These are phyloP conservation scores for Alitta virens DNA, from an alignment of 2,888 invertebrate genomes.

Conservation along the genomic window DNA sequence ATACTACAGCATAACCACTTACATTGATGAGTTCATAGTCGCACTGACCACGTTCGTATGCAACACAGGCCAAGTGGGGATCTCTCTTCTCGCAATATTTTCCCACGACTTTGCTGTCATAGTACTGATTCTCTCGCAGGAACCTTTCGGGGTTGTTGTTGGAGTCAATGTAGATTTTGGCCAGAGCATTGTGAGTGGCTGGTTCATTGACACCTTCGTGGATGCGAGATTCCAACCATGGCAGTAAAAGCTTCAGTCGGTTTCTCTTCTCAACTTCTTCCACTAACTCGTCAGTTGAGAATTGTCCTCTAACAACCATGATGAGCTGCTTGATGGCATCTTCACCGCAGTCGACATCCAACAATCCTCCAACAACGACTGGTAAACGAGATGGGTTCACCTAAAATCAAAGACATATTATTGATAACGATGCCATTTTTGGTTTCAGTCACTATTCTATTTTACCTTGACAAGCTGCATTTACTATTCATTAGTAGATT, in stretches of 20 bases:
- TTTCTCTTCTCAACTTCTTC: conserved; percentile 73
- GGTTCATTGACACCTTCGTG: conserved; percentile 97
- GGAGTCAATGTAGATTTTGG: conserved; percentile 99
- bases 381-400: conserved; percentile 97
- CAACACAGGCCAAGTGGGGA: conserved; percentile 97
- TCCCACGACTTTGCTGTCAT: conserved; percentile 88
- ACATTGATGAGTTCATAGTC: conserved; percentile 92
- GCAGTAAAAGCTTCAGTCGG: conserved; percentile 81
- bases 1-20: no score
- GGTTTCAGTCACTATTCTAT: no score
- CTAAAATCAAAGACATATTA: no score
- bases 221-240: conserved; percentile 95
- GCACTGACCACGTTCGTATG: conserved; percentile 97
- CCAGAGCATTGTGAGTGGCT: conserved; percentile 97
- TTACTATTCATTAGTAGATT: no score
- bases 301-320: conserved; percentile 88
- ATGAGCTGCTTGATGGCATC: conserved; percentile 99
- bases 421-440: no score
- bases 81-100: conserved; percentile 99
- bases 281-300: conserved; percentile 97
- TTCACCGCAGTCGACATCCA: conserved; percentile 98
- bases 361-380: conserved; percentile 93
- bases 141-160: conserved; percentile 98
- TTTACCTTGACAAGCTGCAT: no score
- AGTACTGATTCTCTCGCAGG: conserved; percentile 76